Evolutionary conservation across 2,888 invertebrate genomes (phyloP).

Genomic region (Lingula anatina): DNA sequence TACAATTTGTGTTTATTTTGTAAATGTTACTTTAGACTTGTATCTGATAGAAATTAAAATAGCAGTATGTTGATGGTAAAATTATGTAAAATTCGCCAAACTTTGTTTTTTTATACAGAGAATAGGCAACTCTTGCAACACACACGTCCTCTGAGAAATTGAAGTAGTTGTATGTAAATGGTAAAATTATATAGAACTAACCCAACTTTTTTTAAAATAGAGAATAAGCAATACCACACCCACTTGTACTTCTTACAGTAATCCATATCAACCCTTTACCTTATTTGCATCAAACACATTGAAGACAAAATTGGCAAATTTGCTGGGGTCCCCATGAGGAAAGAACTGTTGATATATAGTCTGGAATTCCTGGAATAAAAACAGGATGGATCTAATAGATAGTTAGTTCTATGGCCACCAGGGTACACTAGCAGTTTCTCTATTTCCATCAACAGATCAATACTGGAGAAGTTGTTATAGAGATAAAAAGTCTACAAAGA

Average conservation of each 20-base stretch:
- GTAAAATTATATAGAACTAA: neutral
- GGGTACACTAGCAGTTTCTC: constrained; percentile 27
- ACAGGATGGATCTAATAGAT: neutral
- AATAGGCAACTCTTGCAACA: neutral
- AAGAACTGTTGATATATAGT: constrained; percentile 99
- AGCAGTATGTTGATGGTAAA: too few species aligned
- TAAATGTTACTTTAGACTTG: too few species aligned
- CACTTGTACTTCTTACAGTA: neutral
- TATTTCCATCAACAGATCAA: constrained; percentile 19
- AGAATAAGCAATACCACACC: neutral
- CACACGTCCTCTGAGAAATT: too few species aligned
- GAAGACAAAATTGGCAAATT: constrained; percentile 96
- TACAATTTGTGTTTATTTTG: too few species aligned
- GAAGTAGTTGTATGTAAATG: too few species aligned
- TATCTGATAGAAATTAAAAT: too few species aligned
- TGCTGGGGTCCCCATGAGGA: constrained; percentile 97
- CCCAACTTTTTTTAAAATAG: neutral
- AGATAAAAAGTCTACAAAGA: too few species aligned
- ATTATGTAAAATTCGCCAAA: neutral
- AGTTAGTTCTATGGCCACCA: constrained; percentile 21
- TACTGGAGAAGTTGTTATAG: too few species aligned
- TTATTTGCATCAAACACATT: constrained; percentile 98
- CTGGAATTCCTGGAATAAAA: constrained; percentile 80
- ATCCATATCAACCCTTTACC: too few species aligned
- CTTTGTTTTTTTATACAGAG: neutral